Base-by-base conservation (phyloP, 23 tunicate genomes). In the Diplosoma virens region DNA sequence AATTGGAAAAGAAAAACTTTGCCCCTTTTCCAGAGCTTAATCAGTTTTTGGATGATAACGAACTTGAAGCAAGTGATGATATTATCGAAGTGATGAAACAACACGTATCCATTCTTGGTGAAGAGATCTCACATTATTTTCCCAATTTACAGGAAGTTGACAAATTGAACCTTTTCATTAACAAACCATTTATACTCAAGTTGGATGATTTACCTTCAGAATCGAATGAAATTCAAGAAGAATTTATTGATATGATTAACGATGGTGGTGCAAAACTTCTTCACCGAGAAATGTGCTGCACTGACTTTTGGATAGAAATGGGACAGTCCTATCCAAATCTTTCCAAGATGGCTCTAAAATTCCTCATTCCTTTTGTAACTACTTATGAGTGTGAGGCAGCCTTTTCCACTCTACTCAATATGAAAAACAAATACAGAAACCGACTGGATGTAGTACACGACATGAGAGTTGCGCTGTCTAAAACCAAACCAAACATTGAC, bases 131-230 rank as follows among this genome's bases (percentile, higher is more conserved):
- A n/a, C n/a, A n/a, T n/a, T n/a, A n/a, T n/a, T n/a, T n/a, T n/a
- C n/a, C n/a, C n/a, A n/a, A 41, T 41, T 23, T 41, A 70, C 67
- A 41, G 72, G 79, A 74, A 52, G 32, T 74, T 74, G 79, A 74
- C 52, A 74, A 74, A 74, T n/a, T n/a, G n/a, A n/a, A n/a, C n/a
- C 74, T 59, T 59, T 32, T 59, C 81, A 76, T 76, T 59, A 76
- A 76, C 72, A 59, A 67, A 47, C 81, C 81, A 76, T 76, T 76
- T 76, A 32, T 48, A 76, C 72, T 59, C 72, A 76, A 76, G 72
- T 76, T 76, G 72, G 71, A 59, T 50, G 81, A 76, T 76, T 76
- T 76, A 59, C 81, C 81, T 76, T 76, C 81, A 76, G 72, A 76
- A 76, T 32, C 48, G 50, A 76, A 76, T 59, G 72, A 59, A 76